A percentile compares a stretch with the other conserved stretches of the same genome.
These are phyloP conservation scores for Ladona fulva DNA, from an alignment of 1,140 invertebrate genomes.

Conservation along the genomic window DNA sequence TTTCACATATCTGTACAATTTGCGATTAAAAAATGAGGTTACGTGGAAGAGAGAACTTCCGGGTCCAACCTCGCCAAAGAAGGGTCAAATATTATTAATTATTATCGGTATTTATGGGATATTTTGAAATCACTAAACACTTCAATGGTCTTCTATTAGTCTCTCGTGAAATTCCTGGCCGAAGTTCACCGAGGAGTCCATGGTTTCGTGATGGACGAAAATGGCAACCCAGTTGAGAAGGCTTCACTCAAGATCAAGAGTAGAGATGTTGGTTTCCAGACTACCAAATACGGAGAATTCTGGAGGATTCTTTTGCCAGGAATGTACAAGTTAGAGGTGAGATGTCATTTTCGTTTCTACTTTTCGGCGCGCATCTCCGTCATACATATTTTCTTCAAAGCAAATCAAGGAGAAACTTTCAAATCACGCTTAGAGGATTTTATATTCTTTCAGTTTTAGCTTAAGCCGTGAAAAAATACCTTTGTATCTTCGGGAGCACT, in stretches of 20 bases:
- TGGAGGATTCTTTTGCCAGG: conserved; percentile 82
- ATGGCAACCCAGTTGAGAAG: conserved; percentile 70
- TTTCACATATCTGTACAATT: too few species aligned
- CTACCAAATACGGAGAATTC: conserved; percentile 87
- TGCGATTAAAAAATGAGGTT: too few species aligned
- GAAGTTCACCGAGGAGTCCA: conserved; percentile 78
- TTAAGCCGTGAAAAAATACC: too few species aligned
- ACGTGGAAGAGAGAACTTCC: too few species aligned
- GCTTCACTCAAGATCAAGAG: conserved; percentile 76
- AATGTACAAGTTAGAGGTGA: conserved; percentile 71
- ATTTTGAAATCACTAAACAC: conserved; percentile 13
- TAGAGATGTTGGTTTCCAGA: conserved; percentile 77
- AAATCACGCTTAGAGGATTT: too few species aligned
- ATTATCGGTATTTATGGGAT: conserved; percentile 13
- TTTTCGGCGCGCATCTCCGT: neutral
- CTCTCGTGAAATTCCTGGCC: conserved; percentile 75
- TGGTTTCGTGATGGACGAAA: conserved; percentile 75
- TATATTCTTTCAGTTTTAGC: too few species aligned
- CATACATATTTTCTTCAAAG: too few species aligned
- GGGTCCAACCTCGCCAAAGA: neutral
- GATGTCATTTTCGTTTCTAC: conserved; percentile 14
- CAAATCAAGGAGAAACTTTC: too few species aligned
- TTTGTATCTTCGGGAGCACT: too few species aligned
- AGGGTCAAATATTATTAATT: too few species aligned
- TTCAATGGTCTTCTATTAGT: conserved; percentile 40